A percentile compares a stretch with the other conserved stretches of the same genome.
Conservation (phyloP, 2,888 invertebrate species). For the Pandemis corylana region DNA sequence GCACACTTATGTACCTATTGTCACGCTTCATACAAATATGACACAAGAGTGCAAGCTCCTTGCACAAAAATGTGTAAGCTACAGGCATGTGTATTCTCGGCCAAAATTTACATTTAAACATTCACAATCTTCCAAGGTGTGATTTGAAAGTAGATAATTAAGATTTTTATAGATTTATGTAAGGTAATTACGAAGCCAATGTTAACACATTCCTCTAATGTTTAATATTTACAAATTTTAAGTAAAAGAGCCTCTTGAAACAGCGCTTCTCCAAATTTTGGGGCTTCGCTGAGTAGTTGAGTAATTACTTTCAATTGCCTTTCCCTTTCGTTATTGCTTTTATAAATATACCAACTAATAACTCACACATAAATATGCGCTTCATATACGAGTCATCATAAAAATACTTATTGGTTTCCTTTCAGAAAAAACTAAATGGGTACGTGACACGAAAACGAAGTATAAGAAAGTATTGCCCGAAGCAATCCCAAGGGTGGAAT, state of each 20-base stretch:
- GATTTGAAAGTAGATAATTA: background rate
- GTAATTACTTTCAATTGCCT: background rate
- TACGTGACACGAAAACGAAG: constrained; percentile 34
- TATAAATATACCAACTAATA: background rate
- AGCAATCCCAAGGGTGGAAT: constrained; percentile 4
- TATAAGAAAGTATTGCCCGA: constrained; percentile 15
- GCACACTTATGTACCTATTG: too few species aligned
- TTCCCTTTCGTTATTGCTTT: background rate
- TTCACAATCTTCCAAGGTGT: too few species aligned
- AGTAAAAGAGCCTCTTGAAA: background rate
- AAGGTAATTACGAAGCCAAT: too few species aligned
- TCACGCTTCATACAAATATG: too few species aligned
- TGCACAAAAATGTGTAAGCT: too few species aligned
- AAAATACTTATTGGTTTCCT: constrained; percentile 30
- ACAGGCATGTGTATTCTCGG: too few species aligned
- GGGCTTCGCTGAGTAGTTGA: background rate
- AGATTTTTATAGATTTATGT: background rate
- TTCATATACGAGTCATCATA: constrained; percentile 5
- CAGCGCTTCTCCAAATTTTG: background rate
- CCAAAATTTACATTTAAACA: too few species aligned
- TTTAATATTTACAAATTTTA: background rate
- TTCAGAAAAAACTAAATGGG: constrained; percentile 38
- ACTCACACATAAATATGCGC: background rate
- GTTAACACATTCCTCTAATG: too few species aligned
- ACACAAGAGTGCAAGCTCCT: too few species aligned